Percentiles rank a stretch among this genome's conserved stretches.
These are phyloP conservation scores for Scrobipalpa atriplicella DNA, from an alignment of 2,888 invertebrate genomes.

Conservation along the genomic window DNA sequence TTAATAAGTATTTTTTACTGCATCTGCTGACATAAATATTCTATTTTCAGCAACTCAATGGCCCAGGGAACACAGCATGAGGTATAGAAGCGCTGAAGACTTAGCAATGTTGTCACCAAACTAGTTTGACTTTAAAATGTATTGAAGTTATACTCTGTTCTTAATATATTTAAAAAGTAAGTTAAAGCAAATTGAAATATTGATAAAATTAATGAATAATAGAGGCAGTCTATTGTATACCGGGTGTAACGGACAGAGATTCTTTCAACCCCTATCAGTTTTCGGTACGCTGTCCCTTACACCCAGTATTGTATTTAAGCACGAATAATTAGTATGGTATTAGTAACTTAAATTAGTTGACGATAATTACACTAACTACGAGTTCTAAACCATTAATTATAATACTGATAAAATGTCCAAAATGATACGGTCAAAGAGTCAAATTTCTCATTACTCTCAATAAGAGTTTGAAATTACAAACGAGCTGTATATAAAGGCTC, in stretches of 20 bases:
- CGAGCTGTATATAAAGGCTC: constrained; percentile 10
- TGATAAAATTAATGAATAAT: too few relatives aligned
- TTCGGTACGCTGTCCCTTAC: too few relatives aligned
- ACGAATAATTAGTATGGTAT: too few relatives aligned
- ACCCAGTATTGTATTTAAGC: too few relatives aligned
- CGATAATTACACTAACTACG: too few relatives aligned
- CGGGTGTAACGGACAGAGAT: too few relatives aligned
- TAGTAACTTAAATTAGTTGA: too few relatives aligned
- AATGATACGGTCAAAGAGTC: neutral
- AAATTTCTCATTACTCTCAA: neutral
- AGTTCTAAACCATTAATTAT: neutral
- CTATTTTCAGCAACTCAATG: constrained; percentile 74
- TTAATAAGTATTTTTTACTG: too few relatives aligned
- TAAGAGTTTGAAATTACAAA: neutral
- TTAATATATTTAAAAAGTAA: too few relatives aligned
- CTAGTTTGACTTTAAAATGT: constrained; percentile 21
- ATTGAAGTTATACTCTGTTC: neutral
- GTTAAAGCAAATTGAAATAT: too few relatives aligned
- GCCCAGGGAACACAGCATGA: constrained; percentile 77
- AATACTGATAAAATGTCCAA: neutral
- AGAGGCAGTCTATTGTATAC: too few relatives aligned
- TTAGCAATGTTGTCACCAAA: constrained; percentile 59
- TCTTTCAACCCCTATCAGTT: too few relatives aligned
- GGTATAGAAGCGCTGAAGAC: constrained; percentile 76
- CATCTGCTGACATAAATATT: neutral